Evolutionary conservation across 1,140 invertebrate species (phyloP).

Genomic region (Drosophila mauritiana): DNA sequence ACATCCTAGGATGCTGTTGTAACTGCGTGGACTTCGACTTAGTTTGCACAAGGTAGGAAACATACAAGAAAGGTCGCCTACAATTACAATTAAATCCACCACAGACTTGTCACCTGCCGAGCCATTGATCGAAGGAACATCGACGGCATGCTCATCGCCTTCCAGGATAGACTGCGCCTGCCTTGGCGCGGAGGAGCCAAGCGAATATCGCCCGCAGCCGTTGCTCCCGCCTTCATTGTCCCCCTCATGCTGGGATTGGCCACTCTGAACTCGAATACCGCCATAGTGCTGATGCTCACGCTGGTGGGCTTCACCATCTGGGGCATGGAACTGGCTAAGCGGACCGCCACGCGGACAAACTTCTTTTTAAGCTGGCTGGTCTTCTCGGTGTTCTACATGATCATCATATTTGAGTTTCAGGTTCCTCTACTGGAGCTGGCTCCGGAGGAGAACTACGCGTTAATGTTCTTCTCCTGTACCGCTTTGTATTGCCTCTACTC

Average conservation of each 20-base stretch:
- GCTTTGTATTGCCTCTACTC: constrained; percentile 70
- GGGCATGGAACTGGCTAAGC: constrained; percentile 69
- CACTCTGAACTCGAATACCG: constrained; percentile 83
- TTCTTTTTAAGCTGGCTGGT: constrained; percentile 85
- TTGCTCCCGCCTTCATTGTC: constrained; percentile 83
- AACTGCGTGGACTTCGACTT: constrained; percentile 86
- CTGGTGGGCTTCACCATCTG: constrained; percentile 80
- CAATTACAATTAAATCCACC: neutral
- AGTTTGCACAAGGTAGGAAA: constrained; percentile 66
- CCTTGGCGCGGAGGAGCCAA: constrained; percentile 87
- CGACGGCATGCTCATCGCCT: constrained; percentile 82
- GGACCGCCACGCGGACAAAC: constrained; percentile 68
- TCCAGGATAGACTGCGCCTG: constrained; percentile 86
- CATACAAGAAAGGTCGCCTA: neutral
- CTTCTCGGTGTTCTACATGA: constrained; percentile 81
- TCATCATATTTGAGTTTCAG: constrained; percentile 81
- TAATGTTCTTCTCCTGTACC: constrained; percentile 73
- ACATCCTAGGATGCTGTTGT: constrained; percentile 87
- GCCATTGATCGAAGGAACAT: constrained; percentile 56
- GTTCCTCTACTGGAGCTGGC: constrained; percentile 84
- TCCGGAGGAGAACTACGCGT: constrained; percentile 84
- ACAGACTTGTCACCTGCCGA: constrained; percentile 65
- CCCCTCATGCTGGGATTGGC: constrained; percentile 84
- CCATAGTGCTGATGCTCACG: constrained; percentile 80
- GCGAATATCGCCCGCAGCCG: constrained; percentile 77